Base-by-base conservation (phyloP, 2,797 vertebrate species). In the Cyprinodon diabolis region DNA sequence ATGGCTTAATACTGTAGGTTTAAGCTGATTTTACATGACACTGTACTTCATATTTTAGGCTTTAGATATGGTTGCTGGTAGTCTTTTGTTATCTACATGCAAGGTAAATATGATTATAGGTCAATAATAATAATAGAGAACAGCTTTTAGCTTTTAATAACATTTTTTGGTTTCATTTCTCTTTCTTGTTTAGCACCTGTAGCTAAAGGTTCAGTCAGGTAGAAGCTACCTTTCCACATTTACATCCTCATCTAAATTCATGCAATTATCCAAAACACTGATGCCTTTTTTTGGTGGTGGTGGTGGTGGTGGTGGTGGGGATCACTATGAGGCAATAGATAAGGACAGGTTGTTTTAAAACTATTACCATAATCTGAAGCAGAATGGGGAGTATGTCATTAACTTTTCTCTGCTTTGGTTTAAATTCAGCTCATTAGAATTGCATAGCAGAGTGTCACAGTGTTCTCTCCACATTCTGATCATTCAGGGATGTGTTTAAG, bases 181-280 rank as follows among this genome's bases (percentile, higher is more conserved):
- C 17, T 37, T 68, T 19, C 74, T 78, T 57, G 57, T 69, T 43
- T 47, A 47, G 12, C n/a, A 17, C 52, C 35, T 81, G 77, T 70
- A 45, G 43, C 49, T 48, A 9, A 71, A 30, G 13, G 57, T 74
- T 79, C 74, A 66, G 78, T 70, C 74, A 72, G 82, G 35, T 68
- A 23, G 68, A 74, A 81, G 62, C 67, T 17, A 47, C 76, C 57
- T 48, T 35, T 85, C 86, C 15, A 75, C 83, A 85, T 85, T 79
- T 68, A 78, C 45, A 78, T 15, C 56, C 77, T 70, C 69, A 7
- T 69, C 55, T 66, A 51, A 43, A 21, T 71, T 82, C 84, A 70
- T 79, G 78, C 78, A 82, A 90, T 92, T 87, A 85, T 84, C 71
- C 84, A 74, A 77, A 86, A 83, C 76, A 86, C n/a, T 43, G 52